A percentile compares a stretch with the other conserved stretches of the same genome.
Conservation (phyloP, 2,113 vertebrate species). For the Martes martes region DNA sequence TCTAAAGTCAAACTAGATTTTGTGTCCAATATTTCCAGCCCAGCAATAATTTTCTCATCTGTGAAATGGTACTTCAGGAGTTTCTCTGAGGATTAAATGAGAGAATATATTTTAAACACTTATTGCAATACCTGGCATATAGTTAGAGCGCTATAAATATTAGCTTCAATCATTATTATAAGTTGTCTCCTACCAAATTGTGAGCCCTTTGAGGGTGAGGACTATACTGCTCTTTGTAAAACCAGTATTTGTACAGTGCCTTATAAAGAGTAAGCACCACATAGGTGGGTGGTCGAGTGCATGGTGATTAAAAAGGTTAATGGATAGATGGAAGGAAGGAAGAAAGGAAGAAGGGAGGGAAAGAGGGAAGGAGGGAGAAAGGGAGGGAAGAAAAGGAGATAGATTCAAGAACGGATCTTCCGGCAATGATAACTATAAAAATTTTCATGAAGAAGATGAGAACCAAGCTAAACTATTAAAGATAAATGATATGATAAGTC, state of each 20-base stretch:
- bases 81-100: conserved; percentile 11
- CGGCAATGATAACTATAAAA: neutral
- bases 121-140: neutral
- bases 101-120: neutral
- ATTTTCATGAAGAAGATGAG: neutral
- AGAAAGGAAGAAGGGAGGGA: neutral
- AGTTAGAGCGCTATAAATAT: neutral
- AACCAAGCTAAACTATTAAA: conserved; percentile 9
- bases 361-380: too few relatives aligned
- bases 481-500: neutral
- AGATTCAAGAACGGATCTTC: neutral
- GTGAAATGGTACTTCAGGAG: neutral
- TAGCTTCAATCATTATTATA: neutral
- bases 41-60: neutral
- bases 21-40: neutral
- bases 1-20: neutral
- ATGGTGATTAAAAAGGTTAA: neutral
- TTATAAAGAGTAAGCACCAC: neutral
- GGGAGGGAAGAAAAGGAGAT: neutral
- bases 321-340: neutral
- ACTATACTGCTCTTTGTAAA: neutral
- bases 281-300: neutral
- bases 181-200: neutral
- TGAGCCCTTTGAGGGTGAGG: neutral
- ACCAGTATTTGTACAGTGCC: neutral